Conservation (phyloP, 2,113 vertebrate genomes). For the Narcine bancroftii region DNA sequence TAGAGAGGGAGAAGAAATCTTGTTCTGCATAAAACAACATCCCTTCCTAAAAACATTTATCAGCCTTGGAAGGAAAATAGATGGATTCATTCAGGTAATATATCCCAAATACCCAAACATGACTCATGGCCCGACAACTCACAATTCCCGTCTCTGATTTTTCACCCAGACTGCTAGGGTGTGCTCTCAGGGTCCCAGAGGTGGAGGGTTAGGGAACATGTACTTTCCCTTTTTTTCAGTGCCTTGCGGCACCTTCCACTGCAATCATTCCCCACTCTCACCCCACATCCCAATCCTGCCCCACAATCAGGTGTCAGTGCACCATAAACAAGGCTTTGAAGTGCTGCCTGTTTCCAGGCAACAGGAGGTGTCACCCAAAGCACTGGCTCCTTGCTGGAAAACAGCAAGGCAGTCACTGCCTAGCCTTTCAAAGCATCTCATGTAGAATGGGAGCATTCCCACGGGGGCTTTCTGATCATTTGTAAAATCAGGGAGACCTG, state of each 20-base stretch:
- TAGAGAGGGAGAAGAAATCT: not conserved
- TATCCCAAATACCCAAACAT: not conserved
- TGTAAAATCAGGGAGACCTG: not conserved
- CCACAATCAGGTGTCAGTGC: slow-evolving; percentile 7
- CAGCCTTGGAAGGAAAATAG: too few relatives aligned
- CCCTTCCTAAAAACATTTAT: not conserved
- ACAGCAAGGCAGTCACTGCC: not conserved
- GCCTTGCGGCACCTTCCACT: not conserved
- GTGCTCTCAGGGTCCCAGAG: not conserved
- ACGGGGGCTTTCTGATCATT: not conserved
- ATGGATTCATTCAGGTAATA: not conserved
- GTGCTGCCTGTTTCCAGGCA: slow-evolving; percentile 24
- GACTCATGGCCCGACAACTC: not conserved
- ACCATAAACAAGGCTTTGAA: not conserved
- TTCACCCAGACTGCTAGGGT: not conserved
- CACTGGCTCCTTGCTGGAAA: too few relatives aligned
- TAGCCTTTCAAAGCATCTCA: not conserved
- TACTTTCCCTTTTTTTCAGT: not conserved
- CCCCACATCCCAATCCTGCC: not conserved
- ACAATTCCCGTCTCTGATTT: not conserved
- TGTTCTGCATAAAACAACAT: not conserved
- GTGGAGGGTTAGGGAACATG: not conserved
- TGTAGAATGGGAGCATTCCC: not conserved
- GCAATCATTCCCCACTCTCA: not conserved
- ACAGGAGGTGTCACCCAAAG: not conserved